These are phyloP conservation scores for Pygathrix nemaeus DNA, from an alignment of 2,113 vertebrate genomes.

Conservation along the genomic window DNA sequence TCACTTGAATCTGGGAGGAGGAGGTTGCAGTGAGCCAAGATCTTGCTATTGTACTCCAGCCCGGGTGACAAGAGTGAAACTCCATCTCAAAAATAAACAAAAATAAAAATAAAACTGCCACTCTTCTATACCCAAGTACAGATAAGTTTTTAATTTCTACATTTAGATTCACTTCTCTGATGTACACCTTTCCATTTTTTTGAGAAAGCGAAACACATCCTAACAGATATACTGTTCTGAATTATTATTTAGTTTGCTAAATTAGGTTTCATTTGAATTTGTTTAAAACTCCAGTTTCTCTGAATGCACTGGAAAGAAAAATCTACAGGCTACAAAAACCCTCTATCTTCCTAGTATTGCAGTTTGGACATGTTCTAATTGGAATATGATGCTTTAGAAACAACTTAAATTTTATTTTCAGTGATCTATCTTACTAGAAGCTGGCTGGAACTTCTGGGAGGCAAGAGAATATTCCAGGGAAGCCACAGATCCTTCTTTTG, in stretches of 20 bases:
- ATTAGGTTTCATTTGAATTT: neutral
- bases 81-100: too few species aligned
- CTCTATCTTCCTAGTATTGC: neutral
- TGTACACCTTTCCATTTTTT: neutral
- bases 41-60: too few species aligned
- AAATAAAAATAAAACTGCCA: neutral
- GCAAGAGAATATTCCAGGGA: conserved; percentile 32
- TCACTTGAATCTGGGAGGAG: too few species aligned
- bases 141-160: neutral
- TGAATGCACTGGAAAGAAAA: neutral
- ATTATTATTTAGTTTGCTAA: conserved; percentile 35
- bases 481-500: conserved; percentile 41
- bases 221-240: neutral
- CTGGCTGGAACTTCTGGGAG: neutral
- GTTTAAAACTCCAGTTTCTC: neutral
- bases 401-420: conserved; percentile 37
- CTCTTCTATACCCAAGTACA: neutral
- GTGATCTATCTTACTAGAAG: conserved; percentile 33
- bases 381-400: conserved; percentile 45
- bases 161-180: neutral
- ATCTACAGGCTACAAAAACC: neutral
- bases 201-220: neutral
- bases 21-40: too few species aligned
- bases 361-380: conserved; percentile 16
- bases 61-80: too few species aligned